A percentile compares a stretch with the other conserved stretches of the same genome.
phyloP scores from a whole-genome alignment of 2,797 vertebrate genomes.

The Crenichthys baileyi region DNA sequence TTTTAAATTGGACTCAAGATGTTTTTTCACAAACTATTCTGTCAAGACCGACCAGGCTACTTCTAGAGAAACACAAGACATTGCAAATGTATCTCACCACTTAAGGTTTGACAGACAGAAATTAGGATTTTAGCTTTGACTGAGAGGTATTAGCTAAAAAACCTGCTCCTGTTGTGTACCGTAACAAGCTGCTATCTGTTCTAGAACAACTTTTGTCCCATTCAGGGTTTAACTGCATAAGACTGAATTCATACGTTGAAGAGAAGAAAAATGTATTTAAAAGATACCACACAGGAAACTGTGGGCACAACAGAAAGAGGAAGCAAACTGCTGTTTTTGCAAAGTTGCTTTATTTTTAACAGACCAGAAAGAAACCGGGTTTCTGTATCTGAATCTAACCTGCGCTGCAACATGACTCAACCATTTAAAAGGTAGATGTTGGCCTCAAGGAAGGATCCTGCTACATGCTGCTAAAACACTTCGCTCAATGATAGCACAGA shows the following conservation, averaged over 20 bases:
- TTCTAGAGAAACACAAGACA: too few species aligned
- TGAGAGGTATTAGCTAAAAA: not conserved
- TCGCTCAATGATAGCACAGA: not conserved
- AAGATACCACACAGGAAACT: conserved; percentile 53
- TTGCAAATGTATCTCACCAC: too few species aligned
- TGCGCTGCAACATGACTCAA: not conserved
- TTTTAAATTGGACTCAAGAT: too few species aligned
- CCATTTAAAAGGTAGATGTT: not conserved
- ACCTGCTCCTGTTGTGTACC: not conserved
- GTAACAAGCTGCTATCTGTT: not conserved
- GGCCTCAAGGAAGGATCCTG: not conserved
- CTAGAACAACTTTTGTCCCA: not conserved
- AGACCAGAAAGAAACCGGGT: not conserved
- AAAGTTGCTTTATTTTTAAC: conserved; percentile 37
- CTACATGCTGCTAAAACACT: not conserved
- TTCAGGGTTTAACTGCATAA: not conserved
- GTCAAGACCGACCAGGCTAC: too few species aligned
- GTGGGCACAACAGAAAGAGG: conserved; percentile 55
- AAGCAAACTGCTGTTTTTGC: conserved; percentile 41
- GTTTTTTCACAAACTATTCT: too few species aligned
- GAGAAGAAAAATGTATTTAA: conserved; percentile 19
- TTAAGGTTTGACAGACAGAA: not conserved
- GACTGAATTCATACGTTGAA: not conserved
- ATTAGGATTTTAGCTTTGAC: not conserved
- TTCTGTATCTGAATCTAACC: not conserved